A percentile compares a stretch with the other conserved stretches of the same genome.
Evolutionary conservation across 1,140 invertebrate genomes (phyloP).

Genomic region (Frieseomelitta varia): DNA sequence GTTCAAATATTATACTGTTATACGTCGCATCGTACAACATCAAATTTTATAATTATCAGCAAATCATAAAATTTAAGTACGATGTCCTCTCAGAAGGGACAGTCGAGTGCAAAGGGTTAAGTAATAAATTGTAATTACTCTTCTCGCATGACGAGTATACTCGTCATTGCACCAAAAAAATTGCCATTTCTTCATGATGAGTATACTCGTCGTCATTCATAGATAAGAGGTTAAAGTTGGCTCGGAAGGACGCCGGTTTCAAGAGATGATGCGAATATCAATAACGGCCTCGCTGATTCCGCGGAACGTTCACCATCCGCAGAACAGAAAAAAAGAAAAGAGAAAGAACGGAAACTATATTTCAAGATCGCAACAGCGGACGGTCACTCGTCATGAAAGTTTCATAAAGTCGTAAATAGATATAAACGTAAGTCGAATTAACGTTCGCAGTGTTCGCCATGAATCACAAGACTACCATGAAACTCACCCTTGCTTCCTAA

Average conservation of each 20-base stretch:
- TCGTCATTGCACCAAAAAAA: too few species aligned
- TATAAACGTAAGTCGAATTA: not conserved
- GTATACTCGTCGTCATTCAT: too few species aligned
- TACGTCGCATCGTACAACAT: too few species aligned
- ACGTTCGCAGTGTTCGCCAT: not conserved
- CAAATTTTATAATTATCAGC: too few species aligned
- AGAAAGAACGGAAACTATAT: not conserved
- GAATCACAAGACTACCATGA: not conserved
- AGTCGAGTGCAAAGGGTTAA: too few species aligned
- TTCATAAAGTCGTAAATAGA: not conserved
- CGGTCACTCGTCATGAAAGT: not conserved
- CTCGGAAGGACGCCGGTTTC: not conserved
- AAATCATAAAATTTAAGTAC: too few species aligned
- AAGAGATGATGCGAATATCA: not conserved
- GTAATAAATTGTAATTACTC: too few species aligned
- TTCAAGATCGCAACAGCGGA: not conserved
- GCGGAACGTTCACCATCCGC: not conserved
- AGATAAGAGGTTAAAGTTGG: not conserved
- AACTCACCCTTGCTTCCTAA: not conserved
- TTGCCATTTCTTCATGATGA: too few species aligned
- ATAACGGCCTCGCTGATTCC: not conserved
- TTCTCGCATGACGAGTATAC: too few species aligned
- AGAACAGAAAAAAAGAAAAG: conserved; percentile 3
- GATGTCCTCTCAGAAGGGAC: too few species aligned
- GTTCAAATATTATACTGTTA: too few species aligned